Percentiles rank a stretch among this genome's conserved stretches.
These are phyloP conservation scores for Chlorops oryzae DNA, from an alignment of 1,140 invertebrate species.

Conservation along the genomic window DNA sequence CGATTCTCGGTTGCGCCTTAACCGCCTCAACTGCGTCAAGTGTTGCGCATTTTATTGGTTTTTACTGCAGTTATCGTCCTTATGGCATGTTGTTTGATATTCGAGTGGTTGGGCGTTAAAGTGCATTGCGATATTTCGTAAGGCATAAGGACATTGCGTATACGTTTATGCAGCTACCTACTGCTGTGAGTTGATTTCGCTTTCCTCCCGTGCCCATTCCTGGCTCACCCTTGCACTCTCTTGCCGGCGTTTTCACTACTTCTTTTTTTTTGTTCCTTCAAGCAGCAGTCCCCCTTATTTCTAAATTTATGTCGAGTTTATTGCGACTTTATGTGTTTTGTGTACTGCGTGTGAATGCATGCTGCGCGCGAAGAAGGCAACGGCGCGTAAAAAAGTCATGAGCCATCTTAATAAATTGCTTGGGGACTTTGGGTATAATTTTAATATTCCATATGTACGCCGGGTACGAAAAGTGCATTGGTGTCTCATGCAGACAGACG, in stretches of 20 bases:
- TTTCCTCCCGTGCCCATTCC: slow-evolving; percentile 23
- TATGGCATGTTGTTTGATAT: too few species aligned
- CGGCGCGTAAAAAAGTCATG: slow-evolving; percentile 44
- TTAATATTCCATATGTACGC: slow-evolving; percentile 35
- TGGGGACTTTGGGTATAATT: slow-evolving; percentile 45
- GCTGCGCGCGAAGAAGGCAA: slow-evolving; percentile 36
- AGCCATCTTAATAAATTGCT: slow-evolving; percentile 47
- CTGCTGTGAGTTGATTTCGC: not conserved
- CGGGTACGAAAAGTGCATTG: not conserved
- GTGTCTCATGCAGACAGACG: slow-evolving; percentile 9
- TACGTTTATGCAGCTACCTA: too few species aligned
- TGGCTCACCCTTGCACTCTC: slow-evolving; percentile 40
- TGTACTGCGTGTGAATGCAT: too few species aligned
- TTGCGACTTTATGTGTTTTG: not conserved
- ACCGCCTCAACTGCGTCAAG: not conserved
- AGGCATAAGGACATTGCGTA: too few species aligned
- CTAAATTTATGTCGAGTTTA: too few species aligned
- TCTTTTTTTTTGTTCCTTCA: not conserved
- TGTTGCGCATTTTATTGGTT: slow-evolving; percentile 8
- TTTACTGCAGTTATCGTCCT: not conserved
- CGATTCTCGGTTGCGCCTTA: not conserved
- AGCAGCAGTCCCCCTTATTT: not conserved
- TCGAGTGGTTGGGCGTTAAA: too few species aligned
- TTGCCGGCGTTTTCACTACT: slow-evolving; percentile 28
- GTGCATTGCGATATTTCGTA: too few species aligned